These are phyloP conservation scores for Bothrops jararaca DNA, from an alignment of 2,113 vertebrate genomes.

Conservation along the genomic window DNA sequence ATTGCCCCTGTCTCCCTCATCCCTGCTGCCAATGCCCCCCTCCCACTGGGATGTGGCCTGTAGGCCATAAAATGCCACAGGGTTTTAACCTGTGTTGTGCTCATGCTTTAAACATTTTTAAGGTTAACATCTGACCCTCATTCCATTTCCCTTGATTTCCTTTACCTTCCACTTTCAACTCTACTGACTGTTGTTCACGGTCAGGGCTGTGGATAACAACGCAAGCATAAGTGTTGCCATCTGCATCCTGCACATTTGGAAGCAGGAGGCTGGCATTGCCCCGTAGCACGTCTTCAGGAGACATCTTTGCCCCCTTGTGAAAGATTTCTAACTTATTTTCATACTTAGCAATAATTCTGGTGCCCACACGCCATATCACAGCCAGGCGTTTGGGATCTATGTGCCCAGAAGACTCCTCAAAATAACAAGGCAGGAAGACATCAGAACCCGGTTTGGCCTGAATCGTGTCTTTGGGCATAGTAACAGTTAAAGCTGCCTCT, in stretches of 20 bases:
- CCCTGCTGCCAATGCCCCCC: background rate
- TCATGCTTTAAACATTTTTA: background rate
- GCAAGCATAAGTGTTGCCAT: background rate
- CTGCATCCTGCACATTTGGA: background rate
- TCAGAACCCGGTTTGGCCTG: background rate
- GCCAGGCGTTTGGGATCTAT: background rate
- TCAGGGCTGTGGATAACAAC: background rate
- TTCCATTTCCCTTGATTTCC: background rate
- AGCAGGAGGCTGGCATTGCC: conserved; percentile 2
- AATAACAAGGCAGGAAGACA: background rate
- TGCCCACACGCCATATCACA: background rate
- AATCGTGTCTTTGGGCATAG: background rate
- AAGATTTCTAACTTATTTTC: accelerated
- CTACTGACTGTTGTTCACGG: background rate
- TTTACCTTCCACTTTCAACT: conserved; percentile 15
- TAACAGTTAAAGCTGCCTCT: background rate
- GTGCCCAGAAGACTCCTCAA: background rate
- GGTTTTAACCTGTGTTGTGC: background rate
- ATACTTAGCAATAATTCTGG: background rate
- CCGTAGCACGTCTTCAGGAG: accelerated
- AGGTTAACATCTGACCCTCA: background rate
- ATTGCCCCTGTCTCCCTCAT: background rate
- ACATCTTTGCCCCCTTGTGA: background rate
- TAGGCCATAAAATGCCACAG: background rate
- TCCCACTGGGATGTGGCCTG: background rate